Percentiles rank a stretch among this genome's conserved stretches.
phyloP scores from a whole-genome alignment of 2,888 invertebrate species.

The Callimorpha dominula region DNA sequence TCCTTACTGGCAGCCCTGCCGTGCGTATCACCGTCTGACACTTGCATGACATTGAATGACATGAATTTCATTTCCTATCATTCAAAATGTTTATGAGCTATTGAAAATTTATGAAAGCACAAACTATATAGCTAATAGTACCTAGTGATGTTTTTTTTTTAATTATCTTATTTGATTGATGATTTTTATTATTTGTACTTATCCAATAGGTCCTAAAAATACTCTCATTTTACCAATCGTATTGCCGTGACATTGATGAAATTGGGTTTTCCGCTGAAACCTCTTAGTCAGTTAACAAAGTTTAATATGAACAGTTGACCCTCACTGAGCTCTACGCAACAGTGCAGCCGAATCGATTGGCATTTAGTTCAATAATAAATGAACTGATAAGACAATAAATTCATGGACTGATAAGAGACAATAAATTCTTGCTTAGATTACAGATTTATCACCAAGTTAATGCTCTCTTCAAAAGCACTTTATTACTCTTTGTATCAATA shows the following conservation, averaged over 20 bases:
- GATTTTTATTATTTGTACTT: not conserved
- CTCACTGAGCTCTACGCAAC: not conserved
- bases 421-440: constrained; percentile 36
- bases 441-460: constrained; percentile 32
- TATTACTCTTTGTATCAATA: constrained; percentile 27
- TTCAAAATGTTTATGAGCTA: too few species aligned
- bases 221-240: not conserved
- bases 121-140: not conserved
- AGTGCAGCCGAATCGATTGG: not conserved
- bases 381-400: constrained; percentile 39
- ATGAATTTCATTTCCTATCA: too few species aligned
- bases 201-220: not conserved
- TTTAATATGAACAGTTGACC: not conserved
- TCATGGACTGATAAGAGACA: constrained; percentile 32
- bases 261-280: not conserved
- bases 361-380: not conserved
- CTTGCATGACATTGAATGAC: too few species aligned
- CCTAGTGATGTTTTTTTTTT: not conserved
- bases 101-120: not conserved
- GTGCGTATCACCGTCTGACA: too few species aligned
- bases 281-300: not conserved
- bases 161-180: too few species aligned
- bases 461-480: constrained; percentile 43
- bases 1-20: too few species aligned
- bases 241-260: not conserved